A percentile compares a stretch with the other conserved stretches of the same genome.
Conservation (phyloP, 1,140 invertebrate species). For the Lepidurus couesii region DNA sequence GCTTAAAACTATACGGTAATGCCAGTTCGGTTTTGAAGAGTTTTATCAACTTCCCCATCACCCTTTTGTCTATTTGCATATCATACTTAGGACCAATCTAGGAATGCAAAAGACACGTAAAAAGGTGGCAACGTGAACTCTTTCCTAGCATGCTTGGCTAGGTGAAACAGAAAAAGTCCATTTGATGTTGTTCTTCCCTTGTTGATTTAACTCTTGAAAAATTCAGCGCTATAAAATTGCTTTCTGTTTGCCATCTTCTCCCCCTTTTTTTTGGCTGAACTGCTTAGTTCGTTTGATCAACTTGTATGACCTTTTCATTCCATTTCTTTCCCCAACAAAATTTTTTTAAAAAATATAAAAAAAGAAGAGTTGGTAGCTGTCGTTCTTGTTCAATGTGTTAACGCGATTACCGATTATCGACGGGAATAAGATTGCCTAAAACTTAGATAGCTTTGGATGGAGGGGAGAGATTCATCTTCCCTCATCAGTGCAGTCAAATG, state of each 20-base stretch:
- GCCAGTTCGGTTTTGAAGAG: neutral
- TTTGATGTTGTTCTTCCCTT: neutral
- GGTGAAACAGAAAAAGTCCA: neutral
- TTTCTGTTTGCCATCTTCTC: neutral
- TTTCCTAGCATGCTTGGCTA: neutral
- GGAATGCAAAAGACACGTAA: neutral
- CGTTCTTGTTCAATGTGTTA: neutral
- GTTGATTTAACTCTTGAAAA: slow-evolving; percentile 3
- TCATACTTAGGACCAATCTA: neutral
- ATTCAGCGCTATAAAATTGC: neutral
- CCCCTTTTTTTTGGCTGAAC: neutral
- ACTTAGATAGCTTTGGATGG: neutral
- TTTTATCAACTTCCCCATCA: neutral
- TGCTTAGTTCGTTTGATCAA: neutral
- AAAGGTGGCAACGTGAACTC: neutral
- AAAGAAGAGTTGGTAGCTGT: neutral
- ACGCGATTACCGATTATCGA: neutral
- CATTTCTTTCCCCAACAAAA: too few relatives aligned
- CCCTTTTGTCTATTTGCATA: neutral
- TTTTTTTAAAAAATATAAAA: neutral
- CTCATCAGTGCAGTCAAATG: neutral
- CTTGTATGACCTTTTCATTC: neutral
- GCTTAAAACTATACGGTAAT: neutral
- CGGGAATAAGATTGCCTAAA: neutral
- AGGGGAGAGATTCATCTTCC: neutral